Conservation (phyloP, 92 coral and sea anemone species). For the Parazoanthus swiftii region DNA sequence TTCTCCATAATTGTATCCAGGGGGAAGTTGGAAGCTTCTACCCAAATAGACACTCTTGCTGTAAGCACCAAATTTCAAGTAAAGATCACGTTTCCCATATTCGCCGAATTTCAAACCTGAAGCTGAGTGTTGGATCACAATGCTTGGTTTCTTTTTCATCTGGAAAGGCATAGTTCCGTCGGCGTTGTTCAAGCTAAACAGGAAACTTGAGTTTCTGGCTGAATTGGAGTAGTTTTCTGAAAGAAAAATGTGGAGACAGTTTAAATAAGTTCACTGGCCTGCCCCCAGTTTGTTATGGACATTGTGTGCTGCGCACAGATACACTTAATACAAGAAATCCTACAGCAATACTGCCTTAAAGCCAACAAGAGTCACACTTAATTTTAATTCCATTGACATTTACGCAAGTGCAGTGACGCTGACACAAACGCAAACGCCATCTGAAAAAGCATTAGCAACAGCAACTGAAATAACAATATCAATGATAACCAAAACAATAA, state of each 20-base stretch:
- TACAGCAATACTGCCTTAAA: too few species aligned
- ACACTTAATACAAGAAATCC: too few species aligned
- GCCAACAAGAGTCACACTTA: too few species aligned
- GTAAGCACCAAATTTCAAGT: neutral
- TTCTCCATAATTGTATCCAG: neutral
- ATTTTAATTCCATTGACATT: too few species aligned
- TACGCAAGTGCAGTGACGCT: too few species aligned
- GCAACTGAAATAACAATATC: too few species aligned
- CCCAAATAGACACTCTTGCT: conserved; percentile 25
- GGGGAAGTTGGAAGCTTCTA: conserved; percentile 17
- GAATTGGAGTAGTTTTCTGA: neutral
- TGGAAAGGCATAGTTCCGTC: conserved; percentile 55
- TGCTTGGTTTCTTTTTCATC: conserved; percentile 33
- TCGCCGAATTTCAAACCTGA: neutral
- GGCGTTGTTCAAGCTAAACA: conserved; percentile 66
- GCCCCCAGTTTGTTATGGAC: neutral
- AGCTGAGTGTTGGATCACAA: neutral
- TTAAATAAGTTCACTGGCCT: neutral
- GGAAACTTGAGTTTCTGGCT: conserved; percentile 40
- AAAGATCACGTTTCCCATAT: neutral
- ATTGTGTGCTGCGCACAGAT: too few species aligned
- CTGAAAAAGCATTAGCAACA: too few species aligned
- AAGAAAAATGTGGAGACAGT: neutral
- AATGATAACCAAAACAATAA: too few species aligned
- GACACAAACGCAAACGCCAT: too few species aligned